A percentile compares a stretch with the other conserved stretches of the same genome.
phyloP scores from a whole-genome alignment of 1,140 invertebrate genomes.

The Drosophila littoralis region DNA sequence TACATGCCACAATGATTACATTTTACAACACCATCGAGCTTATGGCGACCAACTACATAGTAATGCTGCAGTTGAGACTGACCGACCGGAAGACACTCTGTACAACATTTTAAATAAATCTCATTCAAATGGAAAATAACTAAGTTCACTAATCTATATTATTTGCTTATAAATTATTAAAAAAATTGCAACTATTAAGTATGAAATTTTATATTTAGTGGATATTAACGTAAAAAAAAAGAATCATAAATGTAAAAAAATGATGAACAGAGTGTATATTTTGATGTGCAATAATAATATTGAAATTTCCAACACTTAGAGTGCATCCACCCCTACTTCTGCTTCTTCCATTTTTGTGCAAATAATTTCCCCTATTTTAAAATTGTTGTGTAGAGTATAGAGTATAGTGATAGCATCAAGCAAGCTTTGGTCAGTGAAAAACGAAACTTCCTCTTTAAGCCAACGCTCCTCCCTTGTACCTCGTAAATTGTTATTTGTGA shows the following conservation, averaged over 20 bases:
- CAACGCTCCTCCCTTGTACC: background rate
- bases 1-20: slow-evolving; percentile 81
- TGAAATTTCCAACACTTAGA: too few species aligned
- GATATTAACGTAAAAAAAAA: too few species aligned
- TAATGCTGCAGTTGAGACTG: background rate
- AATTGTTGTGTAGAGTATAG: background rate
- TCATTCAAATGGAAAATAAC: background rate
- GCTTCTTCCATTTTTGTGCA: background rate
- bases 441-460: background rate
- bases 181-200: too few species aligned
- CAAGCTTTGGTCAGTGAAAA: background rate
- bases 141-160: too few species aligned
- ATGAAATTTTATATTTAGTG: too few species aligned
- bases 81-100: background rate
- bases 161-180: too few species aligned
- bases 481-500: background rate
- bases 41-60: slow-evolving; percentile 5
- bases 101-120: background rate
- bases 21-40: slow-evolving; percentile 71
- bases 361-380: background rate
- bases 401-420: background rate
- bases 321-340: too few species aligned
- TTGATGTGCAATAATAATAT: too few species aligned
- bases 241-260: too few species aligned
- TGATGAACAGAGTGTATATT: too few species aligned